phyloP scores from a whole-genome alignment of 2,888 invertebrate genomes.

The Cataglyphis livida region DNA sequence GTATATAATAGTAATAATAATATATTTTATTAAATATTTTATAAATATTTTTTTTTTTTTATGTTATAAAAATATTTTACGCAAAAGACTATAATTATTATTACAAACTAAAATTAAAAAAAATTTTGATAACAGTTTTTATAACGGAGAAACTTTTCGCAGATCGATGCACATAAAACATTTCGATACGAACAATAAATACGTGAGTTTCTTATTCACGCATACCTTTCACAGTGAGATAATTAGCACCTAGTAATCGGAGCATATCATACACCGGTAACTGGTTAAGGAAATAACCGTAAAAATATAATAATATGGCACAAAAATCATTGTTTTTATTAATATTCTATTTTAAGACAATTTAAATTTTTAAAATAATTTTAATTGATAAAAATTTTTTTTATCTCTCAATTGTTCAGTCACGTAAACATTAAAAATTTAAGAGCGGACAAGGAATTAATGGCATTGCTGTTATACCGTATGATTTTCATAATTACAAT shows the following conservation, averaged over 20 bases:
- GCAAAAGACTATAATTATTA: neutral
- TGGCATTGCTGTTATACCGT: neutral
- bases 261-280: conserved; percentile 36
- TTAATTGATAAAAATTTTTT: neutral
- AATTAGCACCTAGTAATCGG: conserved; percentile 38
- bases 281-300: neutral
- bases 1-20: no score
- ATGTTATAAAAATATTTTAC: neutral
- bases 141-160: conserved; percentile 38
- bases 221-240: conserved; percentile 17
- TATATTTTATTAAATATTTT: neutral
- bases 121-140: conserved; percentile 23
- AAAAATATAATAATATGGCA: neutral
- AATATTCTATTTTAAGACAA: neutral
- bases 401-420: neutral
- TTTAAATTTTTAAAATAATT: neutral
- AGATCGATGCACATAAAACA: conserved; percentile 4
- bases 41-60: neutral
- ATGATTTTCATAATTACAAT: neutral
- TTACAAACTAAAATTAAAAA: neutral
- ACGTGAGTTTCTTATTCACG: conserved; percentile 4
- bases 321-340: neutral
- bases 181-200: conserved; percentile 11
- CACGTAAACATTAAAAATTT: neutral
- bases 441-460: neutral